phyloP scores from a whole-genome alignment of 2,888 invertebrate genomes.

The Sesamia inferens region DNA sequence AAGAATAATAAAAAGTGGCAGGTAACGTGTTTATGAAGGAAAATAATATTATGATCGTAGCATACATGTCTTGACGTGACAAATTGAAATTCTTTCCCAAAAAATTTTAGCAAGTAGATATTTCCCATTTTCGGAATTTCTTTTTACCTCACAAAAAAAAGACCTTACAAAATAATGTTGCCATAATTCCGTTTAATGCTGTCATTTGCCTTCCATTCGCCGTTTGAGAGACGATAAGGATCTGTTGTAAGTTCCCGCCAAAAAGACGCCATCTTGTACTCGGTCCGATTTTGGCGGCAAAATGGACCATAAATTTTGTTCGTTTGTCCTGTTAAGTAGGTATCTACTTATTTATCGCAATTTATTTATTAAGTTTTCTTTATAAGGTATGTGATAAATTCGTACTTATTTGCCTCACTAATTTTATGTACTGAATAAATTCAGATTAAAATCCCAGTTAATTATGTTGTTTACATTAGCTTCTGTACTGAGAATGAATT shows the following conservation, averaged over 20 bases:
- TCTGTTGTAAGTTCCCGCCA: constrained; percentile 70
- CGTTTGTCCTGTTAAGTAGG: constrained; percentile 34
- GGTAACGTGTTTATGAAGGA: background rate
- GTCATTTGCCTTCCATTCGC: constrained; percentile 71
- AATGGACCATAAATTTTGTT: constrained; percentile 52
- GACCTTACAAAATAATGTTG: constrained; percentile 60
- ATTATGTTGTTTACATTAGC: background rate
- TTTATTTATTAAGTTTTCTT: constrained; percentile 32
- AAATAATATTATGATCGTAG: background rate
- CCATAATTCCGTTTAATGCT: constrained; percentile 73
- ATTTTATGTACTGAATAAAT: constrained; percentile 21
- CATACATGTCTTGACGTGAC: background rate
- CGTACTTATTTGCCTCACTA: constrained; percentile 9
- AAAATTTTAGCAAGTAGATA: background rate
- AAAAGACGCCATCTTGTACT: constrained; percentile 70
- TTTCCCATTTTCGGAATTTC: constrained; percentile 35
- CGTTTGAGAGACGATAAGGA: constrained; percentile 70
- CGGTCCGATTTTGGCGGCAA: constrained; percentile 64
- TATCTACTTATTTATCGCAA: constrained; percentile 24
- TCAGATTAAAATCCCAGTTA: background rate
- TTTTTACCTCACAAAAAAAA: constrained; percentile 36
- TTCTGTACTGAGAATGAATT: background rate
- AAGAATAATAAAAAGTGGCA: background rate
- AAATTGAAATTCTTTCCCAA: constrained; percentile 4
- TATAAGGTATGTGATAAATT: constrained; percentile 34